Evolutionary conservation across 2,797 vertebrate species (phyloP).

Genomic region (Coendou prehensilis): DNA sequence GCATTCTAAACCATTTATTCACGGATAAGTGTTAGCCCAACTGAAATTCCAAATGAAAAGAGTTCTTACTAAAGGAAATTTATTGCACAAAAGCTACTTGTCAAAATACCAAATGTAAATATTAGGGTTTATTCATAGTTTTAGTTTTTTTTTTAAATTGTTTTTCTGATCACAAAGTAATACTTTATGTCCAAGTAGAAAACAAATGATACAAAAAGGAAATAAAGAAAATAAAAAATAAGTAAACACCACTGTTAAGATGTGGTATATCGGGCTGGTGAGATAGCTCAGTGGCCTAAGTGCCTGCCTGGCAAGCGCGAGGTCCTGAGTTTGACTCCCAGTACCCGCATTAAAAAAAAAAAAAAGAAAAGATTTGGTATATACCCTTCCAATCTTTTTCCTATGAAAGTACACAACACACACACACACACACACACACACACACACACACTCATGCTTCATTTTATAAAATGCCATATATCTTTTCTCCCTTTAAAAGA

Average conservation of each 20-base stretch:
- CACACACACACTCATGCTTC: background rate
- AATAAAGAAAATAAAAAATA: conserved; percentile 36
- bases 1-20: conserved; percentile 44
- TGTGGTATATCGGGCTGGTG: background rate
- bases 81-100: conserved; percentile 54
- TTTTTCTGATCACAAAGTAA: conserved; percentile 39
- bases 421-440: background rate
- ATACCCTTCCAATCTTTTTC: background rate
- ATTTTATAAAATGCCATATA: conserved; percentile 4
- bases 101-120: conserved; percentile 61
- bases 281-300: no score
- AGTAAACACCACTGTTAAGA: background rate
- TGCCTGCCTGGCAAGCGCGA: no score
- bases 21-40: conserved; percentile 17
- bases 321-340: no score
- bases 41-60: background rate
- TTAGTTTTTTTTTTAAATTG: conserved; percentile 1
- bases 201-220: background rate
- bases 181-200: conserved; percentile 53
- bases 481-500: conserved; percentile 46
- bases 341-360: no score
- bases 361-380: background rate
- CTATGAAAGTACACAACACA: background rate
- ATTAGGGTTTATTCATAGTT: background rate
- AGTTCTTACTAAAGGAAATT: conserved; percentile 41